Evolutionary conservation across 2,113 vertebrate species (phyloP), one percentile per base, ranked within the genome.

Genomic region (Mohoua ochrocephala): DNA sequence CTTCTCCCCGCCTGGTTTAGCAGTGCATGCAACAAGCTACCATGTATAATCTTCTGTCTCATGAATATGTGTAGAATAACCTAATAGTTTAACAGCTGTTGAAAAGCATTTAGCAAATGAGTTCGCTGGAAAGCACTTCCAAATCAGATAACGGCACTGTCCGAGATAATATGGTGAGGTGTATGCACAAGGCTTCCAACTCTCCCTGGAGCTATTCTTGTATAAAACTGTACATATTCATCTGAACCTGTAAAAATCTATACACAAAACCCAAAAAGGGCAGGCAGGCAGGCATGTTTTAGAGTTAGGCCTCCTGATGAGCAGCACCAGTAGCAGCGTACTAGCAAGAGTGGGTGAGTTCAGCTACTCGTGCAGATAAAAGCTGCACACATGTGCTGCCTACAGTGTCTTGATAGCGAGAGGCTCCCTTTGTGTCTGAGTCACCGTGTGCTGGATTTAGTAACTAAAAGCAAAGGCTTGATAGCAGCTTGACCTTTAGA

Each of bases 91-190:
- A 93, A 76, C 81, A 91, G 86, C 93, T 96, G 80, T 76, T 95
- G 65, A 92, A 87, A 95, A 95, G 59, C 95, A 89, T 87, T 97
- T 94, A 88, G 87, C 70, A 95, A 95, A 85, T 92, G 63, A 91
- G 68, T 94, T 95, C 82, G 28, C 63, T 90, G 35, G 56, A 84
- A 94, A 89, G 14, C 63, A 41, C 56, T 91, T 81, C 74, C 74
- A 76, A 74, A 95, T 95, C 85, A 84, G 80, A 86, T 94, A 95
- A 95, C 71, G 59, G 41, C 65, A 47, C 39, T 85, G 71, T 50
- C 57, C 1, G 6, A 95, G 61, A 87, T 93, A 57, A 69, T 59
- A 24, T 28, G 28, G 67, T 41, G 85, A 95, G 91, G 54, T 80
- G 26, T 47, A 19, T 21, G 50, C 1, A 0, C 52, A 30, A 69